phyloP scores from a whole-genome alignment of 2,113 vertebrate genomes.

The Buteo buteo region DNA sequence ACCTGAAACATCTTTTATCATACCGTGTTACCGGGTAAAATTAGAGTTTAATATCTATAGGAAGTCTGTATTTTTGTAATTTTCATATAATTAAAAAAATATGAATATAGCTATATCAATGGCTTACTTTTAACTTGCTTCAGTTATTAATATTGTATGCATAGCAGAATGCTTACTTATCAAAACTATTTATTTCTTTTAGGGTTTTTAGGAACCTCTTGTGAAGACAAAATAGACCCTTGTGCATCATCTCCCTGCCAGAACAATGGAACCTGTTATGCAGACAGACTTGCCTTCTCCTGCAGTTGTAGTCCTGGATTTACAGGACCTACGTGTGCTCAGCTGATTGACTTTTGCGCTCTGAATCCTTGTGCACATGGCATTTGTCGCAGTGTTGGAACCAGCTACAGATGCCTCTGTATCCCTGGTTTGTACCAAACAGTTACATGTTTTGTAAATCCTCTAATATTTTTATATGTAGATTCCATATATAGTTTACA shows the following conservation, averaged over 20 bases:
- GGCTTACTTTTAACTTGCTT: background rate
- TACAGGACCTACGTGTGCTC: conserved; percentile 86
- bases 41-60: background rate
- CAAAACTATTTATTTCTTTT: background rate
- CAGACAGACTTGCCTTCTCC: conserved; percentile 75
- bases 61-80: background rate
- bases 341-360: conserved; percentile 95
- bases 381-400: conserved; percentile 90
- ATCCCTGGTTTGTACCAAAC: conserved; percentile 83
- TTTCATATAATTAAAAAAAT: background rate
- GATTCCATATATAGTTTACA: background rate
- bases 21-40: background rate
- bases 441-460: background rate
- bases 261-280: conserved; percentile 90
- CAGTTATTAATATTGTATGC: background rate
- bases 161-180: background rate
- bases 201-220: conserved; percentile 87
- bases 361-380: conserved; percentile 95
- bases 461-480: background rate
- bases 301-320: conserved; percentile 92
- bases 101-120: background rate
- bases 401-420: conserved; percentile 96
- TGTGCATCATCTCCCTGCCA: conserved; percentile 88
- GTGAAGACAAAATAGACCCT: conserved; percentile 89
- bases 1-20: background rate